Base-by-base conservation (phyloP, 2,113 vertebrate species). In the Phalacrocorax brasilianus region DNA sequence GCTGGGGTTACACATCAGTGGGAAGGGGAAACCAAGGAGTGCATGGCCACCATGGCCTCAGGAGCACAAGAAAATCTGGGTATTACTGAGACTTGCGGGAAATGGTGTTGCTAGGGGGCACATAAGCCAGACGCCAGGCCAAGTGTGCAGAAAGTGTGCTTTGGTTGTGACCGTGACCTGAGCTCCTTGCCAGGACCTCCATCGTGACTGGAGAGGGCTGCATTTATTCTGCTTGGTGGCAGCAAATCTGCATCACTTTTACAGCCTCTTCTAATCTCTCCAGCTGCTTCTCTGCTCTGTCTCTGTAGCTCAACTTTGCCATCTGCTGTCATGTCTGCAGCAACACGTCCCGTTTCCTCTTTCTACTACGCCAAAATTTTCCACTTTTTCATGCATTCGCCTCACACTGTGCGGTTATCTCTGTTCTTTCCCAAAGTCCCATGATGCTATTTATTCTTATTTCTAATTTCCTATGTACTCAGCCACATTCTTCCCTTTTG, bases 271-370 rank as follows among this genome's bases (percentile, higher is more conserved):
- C 73, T 20, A 14, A 8, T 12, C 24, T 4, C 89, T 8, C 50
- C 59, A 47, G 63, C 33, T 50, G 26, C 56, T 90, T 45, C 72
- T n/a, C 68, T 70, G 52, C 40, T 49, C 35, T 17, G 27, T 32
- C 74, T 93, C 47, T 53, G 63, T 26, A 85, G 88, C 93, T 97
- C 96, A 66, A 86, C 89, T 85, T 95, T 97, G 96, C 94, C 97
- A 96, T 87, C 97, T 97, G 90, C 96, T 96, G 96, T 92, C 82
- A 24, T 2, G 3, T 56, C 40, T 65, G 65, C 6, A 1, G 91
- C 88, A 95, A 18, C 68, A 85, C 24, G 0, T 65, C 50, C 63
- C 21, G 7, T 38, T 66, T 89, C 76, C 55, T 68, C 53, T 81
- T 76, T n/a, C 49, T 22, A 35, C 17, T 22, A 65, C 30, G 55